These are phyloP conservation scores for Automeris io DNA, from an alignment of 2,888 invertebrate genomes.

Conservation along the genomic window DNA sequence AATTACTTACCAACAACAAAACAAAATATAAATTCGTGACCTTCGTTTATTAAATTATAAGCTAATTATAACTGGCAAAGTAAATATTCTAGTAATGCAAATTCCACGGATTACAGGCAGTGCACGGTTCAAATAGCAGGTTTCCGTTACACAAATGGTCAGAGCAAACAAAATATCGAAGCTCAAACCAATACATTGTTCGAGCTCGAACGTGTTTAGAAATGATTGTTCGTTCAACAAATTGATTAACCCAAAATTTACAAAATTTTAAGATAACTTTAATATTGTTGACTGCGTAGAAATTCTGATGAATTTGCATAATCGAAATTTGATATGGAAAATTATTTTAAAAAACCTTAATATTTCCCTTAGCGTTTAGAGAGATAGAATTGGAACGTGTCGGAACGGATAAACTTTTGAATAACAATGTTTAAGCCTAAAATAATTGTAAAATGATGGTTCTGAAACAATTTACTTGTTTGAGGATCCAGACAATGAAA, in stretches of 20 bases:
- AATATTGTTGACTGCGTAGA: no score
- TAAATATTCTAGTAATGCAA: constrained; percentile 9
- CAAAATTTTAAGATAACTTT: background rate
- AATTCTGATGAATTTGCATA: no score
- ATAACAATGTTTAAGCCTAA: background rate
- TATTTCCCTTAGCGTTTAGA: no score
- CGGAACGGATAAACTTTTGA: background rate
- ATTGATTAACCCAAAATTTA: constrained; percentile 13
- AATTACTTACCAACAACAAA: no score
- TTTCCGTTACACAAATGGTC: constrained; percentile 42
- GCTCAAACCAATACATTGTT: constrained; percentile 37
- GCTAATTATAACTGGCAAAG: constrained; percentile 6
- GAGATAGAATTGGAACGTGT: no score
- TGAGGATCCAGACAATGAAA: no score
- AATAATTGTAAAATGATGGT: no score
- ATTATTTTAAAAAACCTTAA: no score
- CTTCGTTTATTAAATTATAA: constrained; percentile 17
- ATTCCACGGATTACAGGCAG: constrained; percentile 26
- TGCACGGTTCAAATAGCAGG: no score
- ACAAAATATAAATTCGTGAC: no score
- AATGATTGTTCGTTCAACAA: constrained; percentile 17
- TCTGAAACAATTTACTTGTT: no score
- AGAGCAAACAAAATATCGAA: constrained; percentile 42
- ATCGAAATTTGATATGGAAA: no score
- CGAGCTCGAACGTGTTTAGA: constrained; percentile 44